Percentiles rank a stretch among this genome's conserved stretches.
phyloP scores from a whole-genome alignment of 2,797 vertebrate genomes.

The Iguana delicatissima region DNA sequence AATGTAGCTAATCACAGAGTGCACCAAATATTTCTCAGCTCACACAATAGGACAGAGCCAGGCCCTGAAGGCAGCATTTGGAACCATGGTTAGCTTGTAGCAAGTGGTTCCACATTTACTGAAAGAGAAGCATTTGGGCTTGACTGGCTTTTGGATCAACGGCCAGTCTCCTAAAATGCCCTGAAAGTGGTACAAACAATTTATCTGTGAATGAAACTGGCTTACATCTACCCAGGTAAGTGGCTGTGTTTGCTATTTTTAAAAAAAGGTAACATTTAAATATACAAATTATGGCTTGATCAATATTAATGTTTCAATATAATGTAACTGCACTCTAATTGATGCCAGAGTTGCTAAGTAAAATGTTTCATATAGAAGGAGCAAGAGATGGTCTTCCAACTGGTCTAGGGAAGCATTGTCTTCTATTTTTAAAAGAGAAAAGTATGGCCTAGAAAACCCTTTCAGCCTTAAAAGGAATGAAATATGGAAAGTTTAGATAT shows the following conservation, averaged over 20 bases:
- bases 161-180: slow-evolving; percentile 7
- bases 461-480: slow-evolving; percentile 9
- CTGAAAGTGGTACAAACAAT: neutral
- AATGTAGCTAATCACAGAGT: neutral
- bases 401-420: neutral
- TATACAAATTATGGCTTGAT: neutral
- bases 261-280: neutral
- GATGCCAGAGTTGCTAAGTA: slow-evolving; percentile 6
- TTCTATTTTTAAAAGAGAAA: neutral
- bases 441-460: neutral
- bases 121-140: neutral
- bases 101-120: neutral
- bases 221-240: neutral
- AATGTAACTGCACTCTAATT: slow-evolving; percentile 12
- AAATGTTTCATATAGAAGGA: slow-evolving; percentile 6
- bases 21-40: neutral
- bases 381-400: slow-evolving; percentile 36
- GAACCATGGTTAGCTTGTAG: neutral
- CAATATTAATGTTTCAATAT: neutral
- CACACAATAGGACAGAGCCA: neutral
- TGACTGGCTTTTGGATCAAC: neutral
- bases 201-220: neutral
- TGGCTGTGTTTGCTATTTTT: too few species aligned
- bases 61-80: neutral
- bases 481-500: slow-evolving; percentile 38